Evolutionary conservation across 1,140 invertebrate genomes (phyloP), one percentile per base, ranked within the genome.

Genomic region (Bombus confusus): DNA sequence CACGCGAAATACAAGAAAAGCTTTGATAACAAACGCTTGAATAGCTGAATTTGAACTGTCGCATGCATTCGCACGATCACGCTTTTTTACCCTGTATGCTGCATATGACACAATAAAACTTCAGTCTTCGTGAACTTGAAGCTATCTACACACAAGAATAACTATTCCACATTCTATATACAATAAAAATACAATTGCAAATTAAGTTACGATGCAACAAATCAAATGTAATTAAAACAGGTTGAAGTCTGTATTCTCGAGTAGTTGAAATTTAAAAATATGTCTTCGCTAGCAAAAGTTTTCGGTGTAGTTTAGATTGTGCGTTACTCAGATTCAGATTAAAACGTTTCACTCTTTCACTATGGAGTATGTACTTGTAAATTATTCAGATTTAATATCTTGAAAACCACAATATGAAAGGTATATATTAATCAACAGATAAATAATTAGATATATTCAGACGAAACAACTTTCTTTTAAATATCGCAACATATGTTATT

Each of bases 31-130:
- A 52, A 52, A 34, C 18, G 22, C 1, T 34, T 52, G 73, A 22
- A 74, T 52, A 25, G 25, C 13, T n/a, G 39, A 74, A 74, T 74
- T 74, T 34, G 18, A 34, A 74, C 41, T 74, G n/a, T 74, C 73
- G 43, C n/a, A n/a, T 34, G 31, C 43, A 74, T 31, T 34, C 73
- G 73, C 22, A 10, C 12, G n/a, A 43, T 47, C 25, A 25, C 31
- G 43, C 31, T 74, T 52, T 74, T 34, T 52, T 5, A 12, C 4
- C 31, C 6, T 31, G 31, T 1, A 4, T 10, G 18, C 66, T 68
- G 66, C 18, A 8, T 37, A 31, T 68, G 66, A 68, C 66, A 37
- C 34, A 37, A 37, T 37, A 68, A 68, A 68, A 68, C 18, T 68
- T 37, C 34, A 18, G 18, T 68, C 34, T 37, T 34, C 34, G 4